Base-by-base conservation (phyloP, 53 echinoderm and acorn worm genomes). In the Pentamera pediparva region DNA sequence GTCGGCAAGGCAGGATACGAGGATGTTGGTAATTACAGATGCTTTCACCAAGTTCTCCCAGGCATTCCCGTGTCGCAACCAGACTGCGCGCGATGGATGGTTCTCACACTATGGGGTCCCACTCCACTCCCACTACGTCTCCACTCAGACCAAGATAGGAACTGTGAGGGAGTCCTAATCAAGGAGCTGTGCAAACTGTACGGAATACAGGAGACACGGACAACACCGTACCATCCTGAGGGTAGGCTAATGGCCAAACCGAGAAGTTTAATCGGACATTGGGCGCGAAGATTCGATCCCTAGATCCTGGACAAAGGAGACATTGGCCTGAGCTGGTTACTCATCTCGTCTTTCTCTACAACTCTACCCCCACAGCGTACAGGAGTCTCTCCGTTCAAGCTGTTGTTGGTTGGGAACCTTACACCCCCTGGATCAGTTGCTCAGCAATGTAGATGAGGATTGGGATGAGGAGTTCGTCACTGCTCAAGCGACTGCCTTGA, bases 21-120 rank as follows among this genome's bases (percentile, higher is more conserved):
- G 35, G 83, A 88, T 63, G 79, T 88, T 88, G 4, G 88, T 83
- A 2, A 65, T 79, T 12, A 82, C 88, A 12, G 76, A 60, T 28
- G 20, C 76, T 0, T 59, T 76, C 30, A 75, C 75, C 21, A 75
- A 58, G 39, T 57, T 75, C 21, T 32, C 75, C 0, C 17, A 21
- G 21, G 75, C 75, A 3, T 6, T 75, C 4, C 75, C 75, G 13
- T 75, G 75, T 35, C 34, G 9, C 18, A 37, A 75, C 56, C 75
- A 75, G 59, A 58, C 57, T 1, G 75, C 59, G 8, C 19, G 22
- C 15, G 37, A 37, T 10, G 6, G 26, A 8, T 75, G 59, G 75
- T 75, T 75, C 38, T 34, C 21, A 11, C 31, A 32, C 22, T 75
- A 75, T 15, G 62, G 59, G 32, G 62, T n/a, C n/a, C n/a, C n/a